These are phyloP conservation scores for Bombus polaris DNA, from an alignment of 1,140 invertebrate genomes.

Conservation along the genomic window DNA sequence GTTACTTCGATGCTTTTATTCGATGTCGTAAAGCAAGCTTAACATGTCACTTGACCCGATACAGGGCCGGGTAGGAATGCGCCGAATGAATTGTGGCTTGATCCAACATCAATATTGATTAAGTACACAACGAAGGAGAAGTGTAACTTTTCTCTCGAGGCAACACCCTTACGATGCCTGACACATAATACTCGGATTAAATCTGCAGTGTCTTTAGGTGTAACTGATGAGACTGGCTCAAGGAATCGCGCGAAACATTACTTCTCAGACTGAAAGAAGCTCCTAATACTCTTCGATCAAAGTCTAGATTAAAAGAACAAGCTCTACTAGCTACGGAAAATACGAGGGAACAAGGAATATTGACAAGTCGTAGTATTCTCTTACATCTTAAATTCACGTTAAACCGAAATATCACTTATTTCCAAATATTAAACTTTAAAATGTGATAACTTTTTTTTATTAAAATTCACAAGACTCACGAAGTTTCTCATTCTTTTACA, in stretches of 20 bases:
- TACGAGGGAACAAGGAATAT: neutral
- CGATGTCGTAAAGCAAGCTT: conserved; percentile 46
- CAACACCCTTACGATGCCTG: neutral
- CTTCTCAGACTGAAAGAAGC: neutral
- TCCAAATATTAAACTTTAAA: neutral
- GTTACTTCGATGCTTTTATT: conserved; percentile 39
- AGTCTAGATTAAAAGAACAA: neutral
- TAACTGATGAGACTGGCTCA: neutral
- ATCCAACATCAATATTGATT: conserved; percentile 66
- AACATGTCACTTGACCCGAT: conserved; percentile 55
- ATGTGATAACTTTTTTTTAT: neutral
- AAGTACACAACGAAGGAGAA: conserved; percentile 48
- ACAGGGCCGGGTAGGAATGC: conserved; percentile 42
- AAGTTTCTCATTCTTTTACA: neutral
- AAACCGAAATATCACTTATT: neutral
- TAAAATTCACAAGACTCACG: neutral
- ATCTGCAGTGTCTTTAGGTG: neutral
- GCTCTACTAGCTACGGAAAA: neutral
- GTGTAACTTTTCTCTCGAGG: neutral
- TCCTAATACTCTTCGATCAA: neutral
- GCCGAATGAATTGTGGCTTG: conserved; percentile 57
- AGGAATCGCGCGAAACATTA: neutral
- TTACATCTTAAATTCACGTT: neutral
- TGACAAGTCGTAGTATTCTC: neutral
- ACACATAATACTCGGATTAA: conserved; percentile 31